Evolutionary conservation across 2,888 invertebrate genomes (phyloP).

Genomic region (Drosophila aldrichi): DNA sequence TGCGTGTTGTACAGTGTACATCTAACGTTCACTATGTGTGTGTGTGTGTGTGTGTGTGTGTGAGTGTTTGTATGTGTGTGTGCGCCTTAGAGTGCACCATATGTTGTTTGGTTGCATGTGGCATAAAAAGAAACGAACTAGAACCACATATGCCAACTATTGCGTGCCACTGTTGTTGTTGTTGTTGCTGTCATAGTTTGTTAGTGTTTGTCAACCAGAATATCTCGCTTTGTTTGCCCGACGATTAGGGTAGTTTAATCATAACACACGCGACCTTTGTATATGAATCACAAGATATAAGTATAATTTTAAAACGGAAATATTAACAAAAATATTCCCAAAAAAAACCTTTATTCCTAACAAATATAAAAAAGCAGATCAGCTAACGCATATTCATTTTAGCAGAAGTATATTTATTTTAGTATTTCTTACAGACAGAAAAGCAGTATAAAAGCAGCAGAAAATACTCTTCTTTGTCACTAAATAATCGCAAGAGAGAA

Average conservation of each 20-base stretch:
- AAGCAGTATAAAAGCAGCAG: background rate
- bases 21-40: conserved; percentile 12
- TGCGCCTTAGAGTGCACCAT: conserved; percentile 55
- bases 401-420: background rate
- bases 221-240: conserved; percentile 45
- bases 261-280: conserved; percentile 22
- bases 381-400: background rate
- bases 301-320: background rate
- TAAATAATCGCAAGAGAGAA: background rate
- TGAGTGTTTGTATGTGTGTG: conserved; percentile 8
- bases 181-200: conserved; percentile 43
- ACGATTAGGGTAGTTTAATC: conserved; percentile 38
- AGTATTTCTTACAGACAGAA: background rate
- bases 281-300: background rate
- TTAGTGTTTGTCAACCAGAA: conserved; percentile 51
- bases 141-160: conserved; percentile 47
- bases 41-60: conserved; percentile 6
- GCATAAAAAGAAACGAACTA: conserved; percentile 64
- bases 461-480: background rate
- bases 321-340: background rate
- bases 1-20: conserved; percentile 58
- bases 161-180: conserved; percentile 50
- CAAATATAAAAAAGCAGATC: background rate
- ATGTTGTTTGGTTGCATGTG: conserved; percentile 73
- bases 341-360: no score